Conservation (phyloP, 35 echinoderm and acorn worm genomes). For the Patiria miniata region DNA sequence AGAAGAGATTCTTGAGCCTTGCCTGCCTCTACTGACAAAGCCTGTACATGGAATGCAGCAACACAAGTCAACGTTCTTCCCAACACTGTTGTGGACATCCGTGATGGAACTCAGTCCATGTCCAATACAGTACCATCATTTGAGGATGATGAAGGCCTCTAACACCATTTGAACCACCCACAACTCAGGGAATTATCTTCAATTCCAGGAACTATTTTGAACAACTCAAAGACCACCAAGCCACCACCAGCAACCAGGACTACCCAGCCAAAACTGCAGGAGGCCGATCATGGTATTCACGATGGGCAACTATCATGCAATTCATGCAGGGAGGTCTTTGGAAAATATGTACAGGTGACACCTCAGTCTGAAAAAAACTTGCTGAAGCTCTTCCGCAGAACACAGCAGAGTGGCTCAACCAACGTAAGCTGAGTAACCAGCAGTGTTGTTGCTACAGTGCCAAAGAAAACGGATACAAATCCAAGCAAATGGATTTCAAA, state of each 20-base stretch:
- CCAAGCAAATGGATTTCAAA: not conserved
- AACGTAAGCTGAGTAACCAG: constrained; percentile 30
- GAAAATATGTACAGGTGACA: too few species aligned
- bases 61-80: not conserved
- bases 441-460: constrained; percentile 15
- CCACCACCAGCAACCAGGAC: not conserved
- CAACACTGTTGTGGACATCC: not conserved
- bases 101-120: not conserved
- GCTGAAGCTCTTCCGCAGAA: constrained; percentile 24
- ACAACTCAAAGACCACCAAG: not conserved
- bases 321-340: too few species aligned
- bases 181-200: not conserved
- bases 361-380: not conserved
- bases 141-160: not conserved
- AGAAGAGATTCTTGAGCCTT: not conserved
- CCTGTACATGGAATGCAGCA: not conserved
- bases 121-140: not conserved
- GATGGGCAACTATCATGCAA: too few species aligned
- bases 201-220: not conserved
- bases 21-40: not conserved
- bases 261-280: too few species aligned
- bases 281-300: too few species aligned
- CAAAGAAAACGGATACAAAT: constrained; percentile 17
- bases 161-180: not conserved
- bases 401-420: constrained; percentile 21